A percentile compares a stretch with the other conserved stretches of the same genome.
Conservation (phyloP, 2,797 vertebrate species). For the Notoglanidium macrostoma region DNA sequence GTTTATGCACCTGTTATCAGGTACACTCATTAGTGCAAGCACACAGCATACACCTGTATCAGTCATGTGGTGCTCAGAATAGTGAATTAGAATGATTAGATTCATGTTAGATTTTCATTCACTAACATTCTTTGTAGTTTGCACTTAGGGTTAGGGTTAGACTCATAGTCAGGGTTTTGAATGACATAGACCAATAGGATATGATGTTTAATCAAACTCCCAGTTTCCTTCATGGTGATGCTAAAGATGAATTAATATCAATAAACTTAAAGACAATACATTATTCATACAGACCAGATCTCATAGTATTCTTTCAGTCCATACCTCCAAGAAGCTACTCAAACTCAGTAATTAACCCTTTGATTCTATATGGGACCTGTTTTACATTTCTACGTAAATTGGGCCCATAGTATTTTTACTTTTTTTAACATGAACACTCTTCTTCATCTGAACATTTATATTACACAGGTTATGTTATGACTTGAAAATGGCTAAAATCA, state of each 20-base stretch:
- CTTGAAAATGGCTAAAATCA: not conserved
- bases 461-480: not conserved
- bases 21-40: not conserved
- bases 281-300: not conserved
- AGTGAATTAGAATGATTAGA: not conserved
- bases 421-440: not conserved
- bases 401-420: not conserved
- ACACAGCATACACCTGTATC: constrained; percentile 27
- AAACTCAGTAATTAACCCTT: not conserved
- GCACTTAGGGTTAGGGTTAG: too few species aligned
- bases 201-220: not conserved
- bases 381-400: not conserved
- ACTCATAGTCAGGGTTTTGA: not conserved
- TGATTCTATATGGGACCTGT: not conserved
- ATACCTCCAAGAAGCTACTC: not conserved
- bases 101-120: not conserved
- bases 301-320: not conserved
- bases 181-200: not conserved
- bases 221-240: not conserved
- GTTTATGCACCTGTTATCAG: constrained; percentile 41
- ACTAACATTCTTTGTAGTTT: not conserved
- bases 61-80: not conserved
- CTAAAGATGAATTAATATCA: not conserved
- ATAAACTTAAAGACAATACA: not conserved
- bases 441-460: not conserved